A percentile compares a stretch with the other conserved stretches of the same genome.
Conservation (phyloP, 2,888 invertebrate genomes). For the Acanthosepion pharaonis region DNA sequence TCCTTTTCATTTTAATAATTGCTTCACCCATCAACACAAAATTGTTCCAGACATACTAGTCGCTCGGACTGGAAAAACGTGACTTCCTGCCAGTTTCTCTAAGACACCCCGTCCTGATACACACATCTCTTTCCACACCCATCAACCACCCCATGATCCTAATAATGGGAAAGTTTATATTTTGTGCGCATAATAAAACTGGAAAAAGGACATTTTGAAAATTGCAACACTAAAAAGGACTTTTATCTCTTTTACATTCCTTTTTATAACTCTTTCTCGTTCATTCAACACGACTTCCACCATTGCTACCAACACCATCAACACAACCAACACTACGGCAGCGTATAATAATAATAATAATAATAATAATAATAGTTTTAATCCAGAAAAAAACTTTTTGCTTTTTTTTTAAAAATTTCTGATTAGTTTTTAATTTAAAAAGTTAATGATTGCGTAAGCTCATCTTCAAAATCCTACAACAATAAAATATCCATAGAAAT, state of each 20-base stretch:
- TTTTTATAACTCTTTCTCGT: not conserved
- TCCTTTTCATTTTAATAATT: not conserved
- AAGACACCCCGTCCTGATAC: not conserved
- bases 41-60: conserved; percentile 18
- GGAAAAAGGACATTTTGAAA: not conserved
- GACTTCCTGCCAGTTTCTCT: not conserved
- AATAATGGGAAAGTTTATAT: conserved; percentile 1
- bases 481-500: too few relatives aligned
- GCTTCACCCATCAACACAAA: not conserved
- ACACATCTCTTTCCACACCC: not conserved
- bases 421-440: too few relatives aligned
- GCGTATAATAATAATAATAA: too few relatives aligned
- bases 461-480: too few relatives aligned
- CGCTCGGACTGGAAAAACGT: not conserved
- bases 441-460: too few relatives aligned
- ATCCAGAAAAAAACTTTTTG: too few relatives aligned
- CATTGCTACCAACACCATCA: not conserved
- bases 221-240: not conserved
- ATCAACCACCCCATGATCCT: not conserved
- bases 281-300: not conserved
- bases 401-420: too few relatives aligned
- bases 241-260: not conserved
- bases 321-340: too few relatives aligned
- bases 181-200: not conserved
- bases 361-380: too few relatives aligned